Evolutionary conservation across 2,888 invertebrate genomes (phyloP).

Genomic region (Lithophane socia): DNA sequence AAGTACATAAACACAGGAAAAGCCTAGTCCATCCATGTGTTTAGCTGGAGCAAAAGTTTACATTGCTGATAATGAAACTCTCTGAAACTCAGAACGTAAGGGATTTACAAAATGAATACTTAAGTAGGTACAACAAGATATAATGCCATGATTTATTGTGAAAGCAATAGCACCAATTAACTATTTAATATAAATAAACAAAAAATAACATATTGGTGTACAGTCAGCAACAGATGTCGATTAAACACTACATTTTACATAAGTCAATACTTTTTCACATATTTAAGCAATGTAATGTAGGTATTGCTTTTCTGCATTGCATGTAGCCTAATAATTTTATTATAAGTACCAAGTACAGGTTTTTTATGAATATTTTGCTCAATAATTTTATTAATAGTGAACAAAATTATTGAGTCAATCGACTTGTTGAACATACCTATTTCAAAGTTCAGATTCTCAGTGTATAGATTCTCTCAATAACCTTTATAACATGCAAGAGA

Average conservation of each 20-base stretch:
- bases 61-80: no score
- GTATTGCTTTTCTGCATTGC: neutral
- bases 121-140: neutral
- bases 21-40: no score
- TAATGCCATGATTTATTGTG: conserved; percentile 9
- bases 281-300: no score
- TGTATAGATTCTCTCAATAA: neutral
- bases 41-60: no score
- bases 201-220: neutral
- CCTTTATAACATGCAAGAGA: neutral
- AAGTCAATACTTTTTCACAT: neutral
- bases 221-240: neutral
- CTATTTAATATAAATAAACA: neutral
- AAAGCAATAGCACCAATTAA: conserved; percentile 3
- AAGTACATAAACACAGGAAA: no score
- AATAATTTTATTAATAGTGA: neutral
- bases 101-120: neutral
- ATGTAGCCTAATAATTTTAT: no score
- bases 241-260: neutral
- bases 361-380: no score
- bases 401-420: neutral
- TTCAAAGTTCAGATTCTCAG: neutral
- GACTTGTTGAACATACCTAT: neutral
- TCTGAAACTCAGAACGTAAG: neutral
- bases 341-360: no score